Evolutionary conservation across 2,797 vertebrate genomes (phyloP).

Genomic region (Chloroceryle inda): DNA sequence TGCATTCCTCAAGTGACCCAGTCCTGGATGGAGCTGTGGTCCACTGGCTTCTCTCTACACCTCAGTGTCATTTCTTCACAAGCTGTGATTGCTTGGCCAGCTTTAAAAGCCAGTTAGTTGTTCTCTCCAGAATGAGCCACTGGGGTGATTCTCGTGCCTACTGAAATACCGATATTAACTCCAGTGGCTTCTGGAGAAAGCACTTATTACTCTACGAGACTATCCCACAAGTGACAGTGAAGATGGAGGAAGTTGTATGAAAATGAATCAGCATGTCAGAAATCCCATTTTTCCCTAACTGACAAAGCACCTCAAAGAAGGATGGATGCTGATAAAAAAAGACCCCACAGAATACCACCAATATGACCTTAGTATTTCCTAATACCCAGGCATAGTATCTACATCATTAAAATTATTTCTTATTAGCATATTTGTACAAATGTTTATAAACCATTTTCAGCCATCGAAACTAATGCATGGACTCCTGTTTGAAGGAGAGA

Average conservation of each 20-base stretch:
- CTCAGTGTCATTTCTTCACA: not conserved
- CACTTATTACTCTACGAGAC: not conserved
- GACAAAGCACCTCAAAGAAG: not conserved
- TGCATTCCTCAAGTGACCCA: not conserved
- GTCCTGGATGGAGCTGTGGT: not conserved
- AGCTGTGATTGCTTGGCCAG: not conserved
- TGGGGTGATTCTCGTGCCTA: not conserved
- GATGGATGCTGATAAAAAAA: not conserved
- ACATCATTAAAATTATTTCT: not conserved
- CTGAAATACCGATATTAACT: not conserved
- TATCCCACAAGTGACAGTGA: not conserved
- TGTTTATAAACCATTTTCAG: not conserved
- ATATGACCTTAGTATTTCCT: not conserved
- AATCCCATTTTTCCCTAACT: not conserved
- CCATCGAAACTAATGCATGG: slow-evolving; percentile 24
- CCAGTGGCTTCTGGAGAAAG: not conserved
- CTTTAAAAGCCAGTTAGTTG: not conserved
- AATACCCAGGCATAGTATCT: not conserved
- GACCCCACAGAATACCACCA: not conserved
- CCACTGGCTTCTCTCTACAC: not conserved
- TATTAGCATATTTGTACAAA: not conserved
- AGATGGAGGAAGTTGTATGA: not conserved
- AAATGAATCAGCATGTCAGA: not conserved
- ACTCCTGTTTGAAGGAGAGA: slow-evolving; percentile 57
- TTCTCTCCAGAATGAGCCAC: not conserved